Base-by-base conservation (phyloP, 2,888 invertebrate species). In the Apomyelois bistriatella region DNA sequence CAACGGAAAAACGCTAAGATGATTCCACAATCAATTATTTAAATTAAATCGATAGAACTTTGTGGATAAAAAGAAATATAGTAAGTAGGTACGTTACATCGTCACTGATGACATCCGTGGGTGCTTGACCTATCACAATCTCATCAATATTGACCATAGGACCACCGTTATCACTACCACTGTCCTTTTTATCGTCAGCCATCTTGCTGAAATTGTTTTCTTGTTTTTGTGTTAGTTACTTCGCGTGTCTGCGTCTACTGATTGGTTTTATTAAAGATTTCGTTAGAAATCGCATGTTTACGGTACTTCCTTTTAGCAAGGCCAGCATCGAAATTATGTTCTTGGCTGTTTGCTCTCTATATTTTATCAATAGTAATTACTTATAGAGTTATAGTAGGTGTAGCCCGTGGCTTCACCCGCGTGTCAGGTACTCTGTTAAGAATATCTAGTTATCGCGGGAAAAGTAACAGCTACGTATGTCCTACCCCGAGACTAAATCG, bases 241-340 rank as follows among this genome's bases (percentile, higher is more conserved):
- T 67, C 64, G 70, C 76, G 70, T 62, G 66, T 57, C 46, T 56
- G 59, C 56, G 49, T 41, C 35, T 58, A 81, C 82, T 82, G 75
- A 62, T 60, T 51, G 56, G n/a, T 57, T 41, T 55, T 49, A 65
- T 58, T 61, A 56, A 47, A 47, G 51, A 53, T 54, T 53, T 37
- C 6, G 50, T 48, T 59, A 60, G 58, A 70, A 75, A 79, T 68
- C 67, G 65, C 63, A 61, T 58, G 64, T 64, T 63, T 64, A 65
- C 53, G 59, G 50, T 56, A 66, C 66, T 84, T 87, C 85, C 88
- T 78, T 65, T 68, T 7, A 28, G 58, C 83, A 74, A 85, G 85
- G 85, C 66, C 73, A 49, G 42, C 30, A 55, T 7, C 40, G 42
- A 46, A 32, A 32, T 32, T 10, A 30, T 30, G 15, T 46, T 32